Evolutionary conservation across 2,797 vertebrate species (phyloP), one percentile per base, ranked within the genome.

Genomic region (Gallinago stenura): DNA sequence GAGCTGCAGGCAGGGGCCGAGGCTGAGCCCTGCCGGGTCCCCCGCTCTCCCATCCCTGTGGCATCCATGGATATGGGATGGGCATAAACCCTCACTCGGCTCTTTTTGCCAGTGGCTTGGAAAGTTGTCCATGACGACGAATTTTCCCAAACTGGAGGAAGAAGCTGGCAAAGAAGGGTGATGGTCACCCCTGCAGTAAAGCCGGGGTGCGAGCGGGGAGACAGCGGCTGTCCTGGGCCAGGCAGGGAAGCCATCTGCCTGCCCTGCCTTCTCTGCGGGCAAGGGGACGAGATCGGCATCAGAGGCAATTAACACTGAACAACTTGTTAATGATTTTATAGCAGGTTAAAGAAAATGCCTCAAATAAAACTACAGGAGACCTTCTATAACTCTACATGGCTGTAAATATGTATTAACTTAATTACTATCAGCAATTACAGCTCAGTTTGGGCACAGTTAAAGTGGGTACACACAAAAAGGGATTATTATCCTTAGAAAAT

Each of bases 371-470:
- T 98, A 98, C 98, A 83, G 99, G 99, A 98, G 98, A 96, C 97
- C 97, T 98, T 98, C 98, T 98, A 98, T 98, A 98, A 98, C 97
- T 98, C 98, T 98, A 99, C 98, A 98, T 97, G 97, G 98, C 97
- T 98, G 98, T 99, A 99, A 99, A 99, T 98, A 99, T 98, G 99
- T 99, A 99, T 99, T 99, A 99, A 99, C 98, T 99, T 98, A 98
- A 98, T 99, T 98, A 98, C 99, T 97, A 98, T 98, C 97, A 90
- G 97, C 97, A 98, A 98, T 98, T 97, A 98, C 97, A 93, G 78
- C 83, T 98, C 98, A 98, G 98, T 98, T 98, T 98, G 97, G 98
- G 97, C 98, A 98, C 98, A 98, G 98, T 98, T 99, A 98, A 98
- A 98, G 89, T 94, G 98, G 97, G 48, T 30, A 31, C 48, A 98